Percentiles rank a stretch among this genome's conserved stretches.
phyloP scores from a whole-genome alignment of 2,113 vertebrate species.

The Saccopteryx bilineata region DNA sequence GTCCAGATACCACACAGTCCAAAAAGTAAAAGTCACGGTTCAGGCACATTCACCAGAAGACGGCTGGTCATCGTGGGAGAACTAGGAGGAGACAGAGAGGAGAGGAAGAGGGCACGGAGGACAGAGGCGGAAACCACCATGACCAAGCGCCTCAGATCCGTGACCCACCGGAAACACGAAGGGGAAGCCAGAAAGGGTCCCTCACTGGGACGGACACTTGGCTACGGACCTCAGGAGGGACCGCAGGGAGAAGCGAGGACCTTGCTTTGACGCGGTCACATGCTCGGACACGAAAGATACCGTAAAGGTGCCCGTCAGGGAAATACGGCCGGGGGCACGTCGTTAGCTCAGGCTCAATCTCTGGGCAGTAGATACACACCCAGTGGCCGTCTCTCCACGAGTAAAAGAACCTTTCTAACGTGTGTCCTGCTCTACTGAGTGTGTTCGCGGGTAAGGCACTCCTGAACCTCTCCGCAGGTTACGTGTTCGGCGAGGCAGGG shows the following conservation, averaged over 20 bases:
- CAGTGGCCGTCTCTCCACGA: background rate
- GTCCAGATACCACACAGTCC: background rate
- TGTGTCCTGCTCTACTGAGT: background rate
- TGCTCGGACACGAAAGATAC: background rate
- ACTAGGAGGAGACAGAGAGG: no score
- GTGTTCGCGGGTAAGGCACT: no score
- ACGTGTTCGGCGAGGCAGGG: background rate
- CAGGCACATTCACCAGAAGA: background rate
- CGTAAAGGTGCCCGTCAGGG: background rate
- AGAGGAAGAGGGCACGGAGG: background rate
- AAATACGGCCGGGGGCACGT: accelerated
- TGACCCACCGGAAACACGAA: background rate
- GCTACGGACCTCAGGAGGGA: accelerated
- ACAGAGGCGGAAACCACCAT: background rate
- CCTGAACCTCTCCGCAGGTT: background rate
- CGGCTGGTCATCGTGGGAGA: no score
- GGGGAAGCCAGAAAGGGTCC: background rate
- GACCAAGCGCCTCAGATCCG: background rate
- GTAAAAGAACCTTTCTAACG: background rate
- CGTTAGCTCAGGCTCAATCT: background rate
- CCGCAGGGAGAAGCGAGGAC: background rate
- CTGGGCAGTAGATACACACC: background rate
- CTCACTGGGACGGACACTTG: background rate
- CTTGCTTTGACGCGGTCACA: background rate
- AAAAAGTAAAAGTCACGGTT: background rate